These are phyloP conservation scores for Echinops telfairi DNA, from an alignment of 2,113 vertebrate genomes.

Conservation along the genomic window DNA sequence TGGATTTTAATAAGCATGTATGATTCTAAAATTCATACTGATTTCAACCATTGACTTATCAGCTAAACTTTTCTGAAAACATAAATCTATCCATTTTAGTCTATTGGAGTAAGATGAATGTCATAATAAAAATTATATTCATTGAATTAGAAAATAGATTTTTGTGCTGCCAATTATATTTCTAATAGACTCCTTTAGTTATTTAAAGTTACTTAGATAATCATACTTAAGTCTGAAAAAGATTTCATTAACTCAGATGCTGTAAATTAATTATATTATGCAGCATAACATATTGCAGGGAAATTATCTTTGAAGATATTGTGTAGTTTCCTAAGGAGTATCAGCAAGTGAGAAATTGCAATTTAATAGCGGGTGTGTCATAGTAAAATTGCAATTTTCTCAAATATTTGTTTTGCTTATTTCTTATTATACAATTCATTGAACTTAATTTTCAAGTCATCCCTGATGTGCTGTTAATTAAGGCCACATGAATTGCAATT, in stretches of 20 bases:
- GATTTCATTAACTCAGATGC: conserved; percentile 65
- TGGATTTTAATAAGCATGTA: background rate
- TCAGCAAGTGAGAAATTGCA: conserved; percentile 66
- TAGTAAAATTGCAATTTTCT: conserved; percentile 54
- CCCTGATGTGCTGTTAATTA: conserved; percentile 56
- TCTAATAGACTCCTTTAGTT: conserved; percentile 27
- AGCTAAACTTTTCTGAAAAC: conserved; percentile 12
- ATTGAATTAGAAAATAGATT: background rate
- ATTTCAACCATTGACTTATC: background rate
- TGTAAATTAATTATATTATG: conserved; percentile 78
- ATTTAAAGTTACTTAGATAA: conserved; percentile 77
- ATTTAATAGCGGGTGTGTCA: conserved; percentile 27
- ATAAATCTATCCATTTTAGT: background rate
- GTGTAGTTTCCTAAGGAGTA: conserved; percentile 41
- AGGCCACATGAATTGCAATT: background rate
- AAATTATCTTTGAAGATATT: conserved; percentile 69
- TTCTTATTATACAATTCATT: conserved; percentile 65
- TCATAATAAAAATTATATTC: background rate
- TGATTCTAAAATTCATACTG: background rate
- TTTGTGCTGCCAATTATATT: conserved; percentile 56
- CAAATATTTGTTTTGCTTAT: conserved; percentile 49
- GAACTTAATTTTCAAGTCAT: conserved; percentile 72
- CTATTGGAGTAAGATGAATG: background rate
- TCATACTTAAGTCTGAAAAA: conserved; percentile 64
- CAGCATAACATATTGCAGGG: conserved; percentile 65